Conservation (phyloP, 2,113 vertebrate species). For the Sprattus sprattus region DNA sequence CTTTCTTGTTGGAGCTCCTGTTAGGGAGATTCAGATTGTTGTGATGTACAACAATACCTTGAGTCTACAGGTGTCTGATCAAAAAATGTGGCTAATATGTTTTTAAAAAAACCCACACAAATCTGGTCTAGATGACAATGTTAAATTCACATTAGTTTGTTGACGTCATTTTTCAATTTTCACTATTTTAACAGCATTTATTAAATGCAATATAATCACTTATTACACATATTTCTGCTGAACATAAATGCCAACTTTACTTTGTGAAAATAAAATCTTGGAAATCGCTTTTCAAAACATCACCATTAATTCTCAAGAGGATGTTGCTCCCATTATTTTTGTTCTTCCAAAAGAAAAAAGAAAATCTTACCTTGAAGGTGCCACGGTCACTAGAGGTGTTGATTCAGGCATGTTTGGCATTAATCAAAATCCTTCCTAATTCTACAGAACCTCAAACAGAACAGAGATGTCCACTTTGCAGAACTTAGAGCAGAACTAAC, state of each 20-base stretch:
- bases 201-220: background rate
- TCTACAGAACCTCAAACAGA: background rate
- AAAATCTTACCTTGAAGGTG: background rate
- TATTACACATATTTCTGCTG: background rate
- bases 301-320: background rate
- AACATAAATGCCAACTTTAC: background rate
- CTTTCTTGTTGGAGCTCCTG: constrained; percentile 63
- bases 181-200: background rate
- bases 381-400: background rate
- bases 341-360: background rate
- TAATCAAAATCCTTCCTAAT: background rate
- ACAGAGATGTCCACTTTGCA: background rate
- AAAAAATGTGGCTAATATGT: too few relatives aligned
- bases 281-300: background rate
- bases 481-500: background rate
- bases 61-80: too few relatives aligned
- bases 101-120: too few relatives aligned
- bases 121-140: background rate
- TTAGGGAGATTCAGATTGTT: background rate
- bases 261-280: background rate
- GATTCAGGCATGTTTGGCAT: background rate
- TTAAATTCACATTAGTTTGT: background rate
- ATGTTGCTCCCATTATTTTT: background rate
- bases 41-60: background rate
- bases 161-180: background rate